Base-by-base conservation (phyloP, 2,888 invertebrate genomes). In the Artemia sp. region DNA sequence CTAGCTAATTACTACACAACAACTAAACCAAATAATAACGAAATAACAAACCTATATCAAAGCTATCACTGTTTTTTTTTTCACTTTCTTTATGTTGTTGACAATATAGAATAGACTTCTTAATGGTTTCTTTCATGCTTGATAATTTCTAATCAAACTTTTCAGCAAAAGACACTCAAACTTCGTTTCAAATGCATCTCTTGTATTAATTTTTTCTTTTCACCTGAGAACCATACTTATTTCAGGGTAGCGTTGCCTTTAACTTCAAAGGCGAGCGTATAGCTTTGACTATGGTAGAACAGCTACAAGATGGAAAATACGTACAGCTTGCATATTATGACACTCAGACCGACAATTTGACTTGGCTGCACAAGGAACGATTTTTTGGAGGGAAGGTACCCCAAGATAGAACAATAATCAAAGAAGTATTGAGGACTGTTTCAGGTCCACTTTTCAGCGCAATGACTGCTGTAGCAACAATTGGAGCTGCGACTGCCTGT, bases 251-350 rank as follows among this genome's bases (percentile, higher is more conserved):
- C 76, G 98, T 99, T 72, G 96, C 95, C 53, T 99, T 98, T 81
- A 95, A 95, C 74, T 94, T 95, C 10, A 78, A 80, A 73, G 98
- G 98, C 74, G 98, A 98, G 82, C 86, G 98, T 75, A 97, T 99
- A 77, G 96, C 97, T 67, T 83, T 94, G 80, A 98, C 97, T 51
- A 94, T 96, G 81, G 93, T 98, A 74, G 98, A 98, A 78, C 98
- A 98, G 81, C 86, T 95, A 81, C 85, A 89, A 72, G 90, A 93
- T 80, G 95, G 96, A 73, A 90, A 88, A 77, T 98, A 98, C 80
- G 86, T 89, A 70, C 89, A 91, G 76, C 83, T 97, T 70, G 98
- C 96, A 14, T 95, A 92, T 79, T 97, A 95, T 79, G 96, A 98
- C 79, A 92, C 92, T 10, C 92, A 92, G 76, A 88, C 89, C 68